Base-by-base conservation (phyloP, 2,113 vertebrate species). In the Psephotus haematonotus region DNA sequence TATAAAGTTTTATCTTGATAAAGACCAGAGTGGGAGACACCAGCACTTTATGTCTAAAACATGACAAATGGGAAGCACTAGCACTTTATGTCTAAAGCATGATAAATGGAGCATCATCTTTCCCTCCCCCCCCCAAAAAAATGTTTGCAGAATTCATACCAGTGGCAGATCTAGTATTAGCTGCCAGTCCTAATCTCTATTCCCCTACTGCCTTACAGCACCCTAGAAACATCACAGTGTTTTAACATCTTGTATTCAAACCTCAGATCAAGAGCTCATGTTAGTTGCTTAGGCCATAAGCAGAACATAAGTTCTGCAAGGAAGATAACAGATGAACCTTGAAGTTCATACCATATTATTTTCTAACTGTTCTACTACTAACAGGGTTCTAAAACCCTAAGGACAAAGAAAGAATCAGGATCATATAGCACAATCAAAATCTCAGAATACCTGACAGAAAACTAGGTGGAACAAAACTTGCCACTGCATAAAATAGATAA, bases 121-220 rank as follows among this genome's bases (percentile, higher is more conserved):
- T 6, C 0, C 4, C 6, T 9, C 33, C 12, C 31, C 20, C 19
- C 19, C 17, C 6, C 15, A 43, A 43, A 43, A 43, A 44, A 6
- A 57, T 2, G 2, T 39, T 72, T 55, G 65, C 33, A 52, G 27
- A 78, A 50, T 9, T 57, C 28, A 17, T 27, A 41, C 2, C 47
- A 53, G 29, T 33, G 39, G 33, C 24, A 39, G 33, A 25, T 31
- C 6, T 55, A 78, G 6, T 53, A 35, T 78, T 74, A 57, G 8
- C 14, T 60, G 12, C 24, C 1, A 0, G 8, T n/a, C 15, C 20
- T 57, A 41, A 39, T 39, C 14, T 49, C 23, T 47, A 22, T 31
- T 72, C 31, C 19, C 27, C 14, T 39, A 17, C 37, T 46, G 10
- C 28, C 33, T 15, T 44, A 47, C 20, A 50, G 31, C 35, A 78